Conservation (phyloP, 2,888 invertebrate species). For the Platycheirus rosarum region DNA sequence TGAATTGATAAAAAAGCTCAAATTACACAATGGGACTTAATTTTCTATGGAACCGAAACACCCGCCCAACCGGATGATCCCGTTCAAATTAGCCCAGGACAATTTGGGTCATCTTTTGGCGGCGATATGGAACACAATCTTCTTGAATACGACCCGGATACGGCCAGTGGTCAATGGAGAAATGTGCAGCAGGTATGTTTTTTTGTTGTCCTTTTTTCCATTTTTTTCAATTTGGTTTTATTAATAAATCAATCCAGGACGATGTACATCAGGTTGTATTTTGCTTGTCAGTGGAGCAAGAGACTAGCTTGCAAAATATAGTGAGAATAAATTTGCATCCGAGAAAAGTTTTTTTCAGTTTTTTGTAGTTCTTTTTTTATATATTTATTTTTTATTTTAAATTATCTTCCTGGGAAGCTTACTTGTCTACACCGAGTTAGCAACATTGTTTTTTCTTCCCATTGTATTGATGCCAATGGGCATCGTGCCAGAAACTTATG, state of each 20-base stretch:
- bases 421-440: constrained; percentile 28
- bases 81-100: constrained; percentile 78
- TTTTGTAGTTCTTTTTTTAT: constrained; percentile 31
- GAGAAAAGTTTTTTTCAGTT: constrained; percentile 55
- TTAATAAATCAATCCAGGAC: constrained; percentile 53
- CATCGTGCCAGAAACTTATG: constrained; percentile 65
- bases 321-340: constrained; percentile 63
- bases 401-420: constrained; percentile 66
- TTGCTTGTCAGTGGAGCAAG: constrained; percentile 12
- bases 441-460: constrained; percentile 17
- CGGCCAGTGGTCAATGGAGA: constrained; percentile 85
- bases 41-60: constrained; percentile 90
- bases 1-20: constrained; percentile 81
- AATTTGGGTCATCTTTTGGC: constrained; percentile 78
- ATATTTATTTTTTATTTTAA: constrained; percentile 20
- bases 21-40: constrained; percentile 90
- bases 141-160: constrained; percentile 84
- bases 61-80: constrained; percentile 84
- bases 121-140: constrained; percentile 86
- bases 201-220: constrained; percentile 18
- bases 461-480: constrained; percentile 66
- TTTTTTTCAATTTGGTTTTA: constrained; percentile 25
- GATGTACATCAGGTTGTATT: constrained; percentile 19
- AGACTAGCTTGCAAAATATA: constrained; percentile 18
- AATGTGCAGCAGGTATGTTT: constrained; percentile 85